Percentiles rank a stretch among this genome's conserved stretches.
phyloP scores from a whole-genome alignment of 2,888 invertebrate species.

The Hermaeophaga mercurialis region DNA sequence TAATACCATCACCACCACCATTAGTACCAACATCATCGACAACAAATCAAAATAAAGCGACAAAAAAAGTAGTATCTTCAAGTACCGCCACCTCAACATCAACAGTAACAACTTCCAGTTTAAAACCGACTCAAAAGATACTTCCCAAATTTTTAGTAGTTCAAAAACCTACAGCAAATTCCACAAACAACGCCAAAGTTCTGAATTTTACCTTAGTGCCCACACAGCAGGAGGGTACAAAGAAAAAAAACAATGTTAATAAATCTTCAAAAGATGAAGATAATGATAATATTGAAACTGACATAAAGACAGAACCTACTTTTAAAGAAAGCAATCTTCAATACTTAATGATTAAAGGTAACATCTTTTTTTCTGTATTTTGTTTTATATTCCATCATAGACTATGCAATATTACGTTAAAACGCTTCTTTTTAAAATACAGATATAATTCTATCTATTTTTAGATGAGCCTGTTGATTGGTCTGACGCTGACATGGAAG shows the following conservation, averaged over 20 bases:
- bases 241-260: constrained; percentile 34
- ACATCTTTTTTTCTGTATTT: not conserved
- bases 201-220: constrained; percentile 15
- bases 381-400: too few species aligned
- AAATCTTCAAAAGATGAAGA: constrained; percentile 21
- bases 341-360: constrained; percentile 54
- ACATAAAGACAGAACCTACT: constrained; percentile 26
- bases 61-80: not conserved
- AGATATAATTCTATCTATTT: too few species aligned
- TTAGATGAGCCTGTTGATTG: constrained; percentile 74
- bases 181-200: constrained; percentile 1
- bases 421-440: too few species aligned
- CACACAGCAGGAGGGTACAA: not conserved
- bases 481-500: constrained; percentile 65
- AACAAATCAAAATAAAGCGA: not conserved
- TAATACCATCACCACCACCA: constrained; percentile 12
- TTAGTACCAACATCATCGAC: not conserved
- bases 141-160: constrained; percentile 24
- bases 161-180: constrained; percentile 29
- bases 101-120: not conserved
- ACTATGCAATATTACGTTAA: too few species aligned
- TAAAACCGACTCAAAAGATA: constrained; percentile 10
- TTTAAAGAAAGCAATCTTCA: constrained; percentile 43
- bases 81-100: not conserved
- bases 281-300: constrained; percentile 5